phyloP scores from a whole-genome alignment of 2,797 vertebrate genomes.

The Dendrocincla tyrannina region DNA sequence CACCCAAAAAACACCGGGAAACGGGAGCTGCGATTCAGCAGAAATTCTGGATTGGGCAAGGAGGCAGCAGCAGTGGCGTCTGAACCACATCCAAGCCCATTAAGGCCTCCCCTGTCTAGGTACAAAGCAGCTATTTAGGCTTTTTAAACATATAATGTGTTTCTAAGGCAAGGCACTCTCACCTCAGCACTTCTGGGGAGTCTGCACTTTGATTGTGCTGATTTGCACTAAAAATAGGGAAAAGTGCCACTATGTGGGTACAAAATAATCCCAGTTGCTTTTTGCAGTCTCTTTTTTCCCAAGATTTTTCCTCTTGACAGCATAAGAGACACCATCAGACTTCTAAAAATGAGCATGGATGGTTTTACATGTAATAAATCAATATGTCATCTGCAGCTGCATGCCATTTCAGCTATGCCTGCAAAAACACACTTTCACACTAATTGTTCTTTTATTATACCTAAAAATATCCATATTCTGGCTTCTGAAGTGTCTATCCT shows the following conservation, averaged over 20 bases:
- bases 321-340: neutral
- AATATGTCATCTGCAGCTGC: neutral
- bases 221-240: neutral
- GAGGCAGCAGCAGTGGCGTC: neutral
- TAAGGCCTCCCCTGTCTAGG: neutral
- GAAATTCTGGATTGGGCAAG: neutral
- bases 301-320: conserved; percentile 14
- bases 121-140: neutral
- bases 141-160: neutral
- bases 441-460: conserved; percentile 17
- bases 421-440: conserved; percentile 12
- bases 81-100: neutral
- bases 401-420: conserved; percentile 7
- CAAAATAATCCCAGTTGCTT: neutral
- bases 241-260: neutral
- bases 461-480: neutral
- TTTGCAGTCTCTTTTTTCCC: neutral
- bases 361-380: conserved; percentile 29
- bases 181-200: neutral
- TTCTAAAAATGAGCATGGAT: conserved; percentile 40
- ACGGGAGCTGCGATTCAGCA: neutral
- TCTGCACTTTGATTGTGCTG: neutral
- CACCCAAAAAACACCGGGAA: neutral
- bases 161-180: neutral
- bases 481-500: conserved; percentile 4